phyloP scores from a whole-genome alignment of 2,797 vertebrate species.

The Bradypus variegatus region DNA sequence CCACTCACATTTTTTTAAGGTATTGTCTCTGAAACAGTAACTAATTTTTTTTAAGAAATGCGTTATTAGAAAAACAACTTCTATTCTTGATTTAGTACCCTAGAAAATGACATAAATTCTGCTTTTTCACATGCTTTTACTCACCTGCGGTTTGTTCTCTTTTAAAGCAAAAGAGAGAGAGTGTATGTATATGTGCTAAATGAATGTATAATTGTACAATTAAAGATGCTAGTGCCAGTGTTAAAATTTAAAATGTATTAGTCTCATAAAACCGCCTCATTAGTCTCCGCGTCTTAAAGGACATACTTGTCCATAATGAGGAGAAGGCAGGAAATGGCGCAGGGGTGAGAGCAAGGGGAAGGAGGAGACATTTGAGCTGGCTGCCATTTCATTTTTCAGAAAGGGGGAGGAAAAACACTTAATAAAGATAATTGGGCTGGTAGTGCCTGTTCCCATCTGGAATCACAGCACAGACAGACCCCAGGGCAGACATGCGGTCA shows the following conservation, averaged over 20 bases:
- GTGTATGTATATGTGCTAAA: constrained; percentile 51
- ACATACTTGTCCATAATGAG: constrained; percentile 73
- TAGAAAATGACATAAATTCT: constrained; percentile 58
- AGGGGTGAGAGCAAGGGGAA: constrained; percentile 44
- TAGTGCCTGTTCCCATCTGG: constrained; percentile 62
- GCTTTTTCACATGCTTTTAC: constrained; percentile 59
- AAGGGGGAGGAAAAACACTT: constrained; percentile 51
- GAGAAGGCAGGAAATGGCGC: constrained; percentile 63
- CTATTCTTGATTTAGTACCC: constrained; percentile 61
- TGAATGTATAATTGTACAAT: constrained; percentile 74
- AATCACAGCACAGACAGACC: constrained; percentile 60
- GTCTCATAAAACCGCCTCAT: constrained; percentile 76
- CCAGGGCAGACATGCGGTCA: constrained; percentile 61
- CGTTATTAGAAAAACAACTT: constrained; percentile 64
- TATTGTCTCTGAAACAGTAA: constrained; percentile 64
- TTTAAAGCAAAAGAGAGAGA: constrained; percentile 51
- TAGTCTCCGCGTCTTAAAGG: constrained; percentile 76
- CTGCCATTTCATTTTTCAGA: constrained; percentile 54
- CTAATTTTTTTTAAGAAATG: constrained; percentile 59
- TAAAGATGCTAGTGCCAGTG: constrained; percentile 72
- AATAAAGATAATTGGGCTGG: constrained; percentile 66
- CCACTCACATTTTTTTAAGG: constrained; percentile 29
- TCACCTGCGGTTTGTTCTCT: constrained; percentile 74
- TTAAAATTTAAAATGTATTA: constrained; percentile 77
- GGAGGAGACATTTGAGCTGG: constrained; percentile 32